Evolutionary conservation across 2,113 vertebrate species (phyloP).

Genomic region (Uropsilus gracilis): DNA sequence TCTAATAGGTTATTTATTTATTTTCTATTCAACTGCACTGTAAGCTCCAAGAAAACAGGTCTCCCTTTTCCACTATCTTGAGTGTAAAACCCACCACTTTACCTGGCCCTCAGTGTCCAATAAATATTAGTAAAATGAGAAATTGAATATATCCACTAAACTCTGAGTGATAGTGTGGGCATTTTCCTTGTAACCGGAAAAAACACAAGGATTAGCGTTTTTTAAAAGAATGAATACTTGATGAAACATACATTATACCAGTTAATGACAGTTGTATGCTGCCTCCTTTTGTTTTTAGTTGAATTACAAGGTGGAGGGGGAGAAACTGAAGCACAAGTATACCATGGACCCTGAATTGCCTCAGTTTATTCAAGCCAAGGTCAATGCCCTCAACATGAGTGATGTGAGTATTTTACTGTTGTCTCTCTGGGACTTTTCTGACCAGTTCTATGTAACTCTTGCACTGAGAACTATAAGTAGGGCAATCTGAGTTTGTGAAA

Average conservation of each 20-base stretch:
- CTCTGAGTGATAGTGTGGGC: not conserved
- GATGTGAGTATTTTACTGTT: conserved; percentile 83
- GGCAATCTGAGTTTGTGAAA: not conserved
- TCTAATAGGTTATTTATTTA: not conserved
- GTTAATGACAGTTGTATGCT: not conserved
- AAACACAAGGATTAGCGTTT: not conserved
- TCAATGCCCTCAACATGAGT: conserved; percentile 88
- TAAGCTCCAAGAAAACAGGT: not conserved
- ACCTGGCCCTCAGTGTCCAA: not conserved
- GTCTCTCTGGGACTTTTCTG: not conserved
- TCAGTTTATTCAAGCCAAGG: conserved; percentile 88
- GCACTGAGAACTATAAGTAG: not conserved
- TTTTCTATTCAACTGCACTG: not conserved
- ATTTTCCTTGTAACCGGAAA: not conserved
- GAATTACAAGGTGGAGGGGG: conserved; percentile 86
- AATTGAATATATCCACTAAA: not conserved
- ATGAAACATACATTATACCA: not conserved
- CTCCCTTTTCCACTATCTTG: not conserved
- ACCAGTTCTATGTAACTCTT: not conserved
- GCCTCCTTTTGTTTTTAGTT: conserved; percentile 79
- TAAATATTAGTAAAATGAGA: not conserved
- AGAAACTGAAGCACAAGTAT: conserved; percentile 88
- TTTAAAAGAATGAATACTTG: not conserved
- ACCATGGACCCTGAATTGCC: conserved; percentile 85
- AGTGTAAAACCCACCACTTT: not conserved